Evolutionary conservation across 2,888 invertebrate genomes (phyloP), one percentile per base, ranked within the genome.

Genomic region (Tuta absoluta): DNA sequence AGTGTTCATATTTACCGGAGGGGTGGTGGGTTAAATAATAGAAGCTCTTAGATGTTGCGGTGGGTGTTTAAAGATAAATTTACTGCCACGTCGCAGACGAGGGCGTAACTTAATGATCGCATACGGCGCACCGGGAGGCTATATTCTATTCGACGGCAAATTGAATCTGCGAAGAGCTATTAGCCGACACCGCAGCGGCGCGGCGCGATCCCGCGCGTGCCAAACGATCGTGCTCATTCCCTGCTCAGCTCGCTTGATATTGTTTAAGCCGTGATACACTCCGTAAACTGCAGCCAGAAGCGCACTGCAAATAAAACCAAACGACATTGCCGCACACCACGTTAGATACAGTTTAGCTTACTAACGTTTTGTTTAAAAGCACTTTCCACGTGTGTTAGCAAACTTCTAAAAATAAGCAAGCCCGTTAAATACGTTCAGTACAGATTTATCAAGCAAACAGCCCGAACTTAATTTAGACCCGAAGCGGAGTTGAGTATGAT

Each of bases 161-260:
- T 90, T 89, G 86, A 90, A 90, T 89, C 85, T 87, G 86, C 80
- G 85, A 87, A 84, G 86, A 87, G 87, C 89, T 88, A 89, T 90
- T 89, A 90, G 87, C 84, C 80, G 83, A 84, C 86, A 87, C 87
- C 85, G 79, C 86, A 84, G 82, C 79, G 76, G 70, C 64, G 78
- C 74, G 76, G 76, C 78, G 68, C 68, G 67, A 70, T 66, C 78
- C 76, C 75, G 77, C 78, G 79, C 82, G 81, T 82, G 84, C 82
- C 85, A 86, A 82, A 82, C 80, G 83, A 85, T 81, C 84, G 78
- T 79, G 82, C 80, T 82, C 81, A 80, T 85, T 81, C 78, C 75
- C 62, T 64, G 66, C 53, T 65, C 66, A 61, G 63, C 63, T 63
- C 69, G 68, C 73, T 73, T 77, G 75, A 79, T 81, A 82, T 80